A percentile compares a stretch with the other conserved stretches of the same genome.
Evolutionary conservation across 2,113 vertebrate genomes (phyloP).

Genomic region (Psephotus haematonotus): DNA sequence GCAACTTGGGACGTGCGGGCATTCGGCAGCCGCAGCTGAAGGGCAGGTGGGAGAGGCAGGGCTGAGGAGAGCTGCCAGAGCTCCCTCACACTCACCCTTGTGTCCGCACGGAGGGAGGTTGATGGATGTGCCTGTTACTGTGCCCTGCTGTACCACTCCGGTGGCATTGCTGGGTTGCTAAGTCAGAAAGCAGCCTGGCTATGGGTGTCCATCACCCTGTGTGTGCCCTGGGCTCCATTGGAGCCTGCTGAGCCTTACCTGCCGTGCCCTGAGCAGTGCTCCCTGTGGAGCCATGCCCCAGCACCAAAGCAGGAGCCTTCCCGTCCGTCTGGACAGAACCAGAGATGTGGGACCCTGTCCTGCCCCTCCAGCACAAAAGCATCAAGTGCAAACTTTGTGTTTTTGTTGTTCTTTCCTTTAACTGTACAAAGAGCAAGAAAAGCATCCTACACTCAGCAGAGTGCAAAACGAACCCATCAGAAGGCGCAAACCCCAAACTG

Average conservation of each 20-base stretch:
- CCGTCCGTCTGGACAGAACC: background rate
- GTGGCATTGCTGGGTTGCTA: fast-evolving
- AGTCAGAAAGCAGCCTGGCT: background rate
- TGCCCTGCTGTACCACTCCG: background rate
- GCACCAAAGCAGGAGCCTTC: background rate
- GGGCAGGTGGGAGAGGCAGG: background rate
- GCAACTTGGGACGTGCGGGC: fast-evolving
- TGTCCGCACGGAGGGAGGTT: background rate
- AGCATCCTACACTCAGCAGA: constrained; percentile 16
- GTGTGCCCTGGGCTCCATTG: background rate
- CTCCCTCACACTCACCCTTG: background rate
- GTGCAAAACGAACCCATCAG: background rate
- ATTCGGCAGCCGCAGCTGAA: fast-evolving
- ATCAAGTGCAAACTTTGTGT: background rate
- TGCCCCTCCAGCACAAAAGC: background rate
- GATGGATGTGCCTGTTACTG: background rate
- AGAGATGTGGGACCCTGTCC: background rate
- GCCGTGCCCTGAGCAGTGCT: background rate
- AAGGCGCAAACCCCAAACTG: background rate
- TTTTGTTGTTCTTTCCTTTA: constrained; percentile 22
- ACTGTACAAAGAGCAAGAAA: constrained; percentile 50
- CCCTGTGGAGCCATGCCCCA: background rate
- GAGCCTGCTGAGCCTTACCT: background rate
- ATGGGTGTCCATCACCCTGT: background rate
- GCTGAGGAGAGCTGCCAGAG: background rate